phyloP scores from a whole-genome alignment of 2,113 vertebrate genomes.

The Marmota flaviventris region DNA sequence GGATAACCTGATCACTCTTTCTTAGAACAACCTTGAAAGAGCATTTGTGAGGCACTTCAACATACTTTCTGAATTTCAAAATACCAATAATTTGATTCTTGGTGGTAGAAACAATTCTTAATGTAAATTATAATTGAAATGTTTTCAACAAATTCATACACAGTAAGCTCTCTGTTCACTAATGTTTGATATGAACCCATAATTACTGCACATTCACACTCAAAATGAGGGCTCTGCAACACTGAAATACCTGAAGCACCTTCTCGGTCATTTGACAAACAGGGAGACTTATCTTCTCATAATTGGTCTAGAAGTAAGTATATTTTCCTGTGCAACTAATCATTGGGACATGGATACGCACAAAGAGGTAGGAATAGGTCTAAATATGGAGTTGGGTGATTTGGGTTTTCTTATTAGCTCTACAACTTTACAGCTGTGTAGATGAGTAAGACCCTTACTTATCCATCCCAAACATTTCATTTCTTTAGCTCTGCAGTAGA shows the following conservation, averaged over 20 bases:
- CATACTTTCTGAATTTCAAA: conserved; percentile 33
- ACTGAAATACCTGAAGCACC: background rate
- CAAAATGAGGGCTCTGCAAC: background rate
- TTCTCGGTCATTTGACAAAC: background rate
- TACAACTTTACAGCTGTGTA: background rate
- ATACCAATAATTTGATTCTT: background rate
- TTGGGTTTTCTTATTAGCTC: background rate
- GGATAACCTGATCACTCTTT: conserved; percentile 31
- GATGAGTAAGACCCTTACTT: conserved; percentile 10
- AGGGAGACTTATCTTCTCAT: background rate
- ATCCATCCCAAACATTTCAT: background rate
- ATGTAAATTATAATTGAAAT: background rate
- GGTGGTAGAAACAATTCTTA: conserved; percentile 24
- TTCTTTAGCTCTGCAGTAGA: background rate
- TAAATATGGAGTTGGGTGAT: background rate
- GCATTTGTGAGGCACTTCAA: background rate
- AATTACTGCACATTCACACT: background rate
- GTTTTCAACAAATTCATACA: conserved; percentile 34
- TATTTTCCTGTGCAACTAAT: conserved; percentile 10
- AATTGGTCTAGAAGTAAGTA: conserved; percentile 21
- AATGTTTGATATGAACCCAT: background rate
- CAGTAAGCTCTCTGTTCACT: background rate
- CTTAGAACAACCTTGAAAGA: background rate
- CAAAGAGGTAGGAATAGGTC: background rate
- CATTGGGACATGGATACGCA: background rate